Evolutionary conservation across 2,113 vertebrate genomes (phyloP), one percentile per base, ranked within the genome.

Genomic region (Delphinapterus leucas): DNA sequence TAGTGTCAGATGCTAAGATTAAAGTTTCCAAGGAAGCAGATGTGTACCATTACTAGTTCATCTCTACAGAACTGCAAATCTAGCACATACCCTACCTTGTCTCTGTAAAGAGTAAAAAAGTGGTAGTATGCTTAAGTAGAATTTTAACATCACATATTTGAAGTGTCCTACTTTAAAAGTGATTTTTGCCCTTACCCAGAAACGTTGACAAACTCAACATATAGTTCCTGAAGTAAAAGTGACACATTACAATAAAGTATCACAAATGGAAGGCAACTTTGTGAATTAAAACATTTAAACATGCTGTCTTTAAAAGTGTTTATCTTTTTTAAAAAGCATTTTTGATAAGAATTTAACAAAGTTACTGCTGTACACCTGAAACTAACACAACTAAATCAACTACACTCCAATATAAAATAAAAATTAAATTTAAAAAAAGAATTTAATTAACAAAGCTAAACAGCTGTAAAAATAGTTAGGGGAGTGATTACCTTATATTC

Each of bases 151-250:
- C 63, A 55, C 28, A 41, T 61, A 47, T 93, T 83, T 79, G 60
- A 63, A 87, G 41, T 84, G n/a, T 36, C 33, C 58, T 88, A 47
- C 47, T 93, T 84, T 76, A n/a, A 92, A 53, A 84, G 53, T 55
- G 61, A 92, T 49, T 60, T 73, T 81, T 89, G 38, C 28, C 65
- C 74, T 74, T 21, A 76, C 6, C 73, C 68, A 55, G 88, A 96
- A 97, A 68, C 60, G 53, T 55, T 96, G 70, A 47, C 41, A 41
- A 96, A 70, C 26, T 92, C 11, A 87, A 86, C 6, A 88, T 21
- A 44, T 2, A 67, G 23, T 74, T 88, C 20, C 74, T 79, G 41
- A 83, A 88, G 47, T 36, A 95, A 95, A 95, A 86, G 1, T 18
- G 28, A 95, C 23, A 67, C 14, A 55, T 67, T 79, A 94, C 25